Evolutionary conservation across 2,113 vertebrate genomes (phyloP), one percentile per base, ranked within the genome.

Genomic region (Tricholaema leucomelas): DNA sequence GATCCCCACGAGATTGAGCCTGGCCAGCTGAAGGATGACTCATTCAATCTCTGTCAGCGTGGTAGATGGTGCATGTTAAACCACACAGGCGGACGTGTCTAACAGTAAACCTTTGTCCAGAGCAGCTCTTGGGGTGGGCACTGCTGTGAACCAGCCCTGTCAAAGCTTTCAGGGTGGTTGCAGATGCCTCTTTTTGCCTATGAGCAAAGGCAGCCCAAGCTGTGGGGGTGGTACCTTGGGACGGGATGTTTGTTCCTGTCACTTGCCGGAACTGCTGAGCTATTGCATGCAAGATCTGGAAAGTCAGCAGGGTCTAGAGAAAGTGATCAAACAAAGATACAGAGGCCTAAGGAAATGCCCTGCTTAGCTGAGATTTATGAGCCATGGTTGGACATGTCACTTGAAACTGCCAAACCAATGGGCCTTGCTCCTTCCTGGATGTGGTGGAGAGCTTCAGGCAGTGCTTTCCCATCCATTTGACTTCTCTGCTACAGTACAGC

Each of bases 351-450:
- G 93, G 93, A 95, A 93, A 36, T 91, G 80, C 50, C 63, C 90
- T 72, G 77, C 16, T 92, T 72, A 70, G 90, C 83, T 82, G 91
- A 91, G 94, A 94, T 93, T 95, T 94, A 91, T 87, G 85, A 91
- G 86, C 77, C 59, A 2, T 1, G 44, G 40, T 76, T 4, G 1
- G 81, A 81, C 58, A 23, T 20, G 81, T 78, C 92, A 77, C 63
- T 74, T 44, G 48, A 75, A 81, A 19, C 65, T 73, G 66, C 92
- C 28, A 16, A 9, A 35, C 38, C 31, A 13, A 5, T 65, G 85
- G 72, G 67, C 9, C 25, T 40, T 21, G 36, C 40, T 33, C 67
- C 60, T 52, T n/a, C 76, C 87, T 87, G 81, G 84, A 66, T 33
- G 81, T 58, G 67, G 4, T 2, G 1, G 33, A 24, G 83, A 64